Evolutionary conservation across 1,140 invertebrate genomes (phyloP), one percentile per base, ranked within the genome.

Genomic region (Caenorhabditis latens): DNA sequence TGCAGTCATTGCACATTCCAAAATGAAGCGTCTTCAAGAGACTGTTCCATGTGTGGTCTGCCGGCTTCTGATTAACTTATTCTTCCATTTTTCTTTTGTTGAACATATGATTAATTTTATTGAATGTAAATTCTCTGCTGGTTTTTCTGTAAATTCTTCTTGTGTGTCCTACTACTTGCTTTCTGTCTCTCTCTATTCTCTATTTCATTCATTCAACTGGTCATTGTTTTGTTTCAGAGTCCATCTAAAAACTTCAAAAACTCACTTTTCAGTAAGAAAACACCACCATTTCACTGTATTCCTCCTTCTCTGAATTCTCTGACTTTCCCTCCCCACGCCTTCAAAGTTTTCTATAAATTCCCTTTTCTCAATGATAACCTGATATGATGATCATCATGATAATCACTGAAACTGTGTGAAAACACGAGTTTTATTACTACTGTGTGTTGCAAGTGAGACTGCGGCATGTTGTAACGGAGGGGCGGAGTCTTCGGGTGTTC

Each of bases 1-100:
- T 92, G 91, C 82, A 43, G 58, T 13, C 91, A 92, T 61, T 92
- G 91, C 67, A 92, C 91, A 6, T 92, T 92, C 84, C 83, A 89
- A 82, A 92, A 92, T 58, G 86, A 84, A 5, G 89, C 87, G n/a
- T 19, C 24, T 8, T 63, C 88, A 50, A 42, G 46, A 11, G 91
- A 92, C 57, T 92, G 91, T 84, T 85, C 84, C 0, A 86, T 92
- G 85, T 92, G 91, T 65, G 90, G 90, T 16, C 87, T 92, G 5
- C 91, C 91, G 9, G 75, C 71, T 21, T 14, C 53, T 32, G 32
- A 84, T 24, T 61, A 48, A 48, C 19, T n/a, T 24, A 2, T 32
- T 32, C 32, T 0, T 32, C 0, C 32, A 32, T 32, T 83, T 48
- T 42, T 14, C 9, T n/a, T 61, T 24, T 61, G 13, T 32, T 24